Evolutionary conservation across 1,140 invertebrate species (phyloP), one percentile per base, ranked within the genome.

Genomic region (Camponotus vicinus): DNA sequence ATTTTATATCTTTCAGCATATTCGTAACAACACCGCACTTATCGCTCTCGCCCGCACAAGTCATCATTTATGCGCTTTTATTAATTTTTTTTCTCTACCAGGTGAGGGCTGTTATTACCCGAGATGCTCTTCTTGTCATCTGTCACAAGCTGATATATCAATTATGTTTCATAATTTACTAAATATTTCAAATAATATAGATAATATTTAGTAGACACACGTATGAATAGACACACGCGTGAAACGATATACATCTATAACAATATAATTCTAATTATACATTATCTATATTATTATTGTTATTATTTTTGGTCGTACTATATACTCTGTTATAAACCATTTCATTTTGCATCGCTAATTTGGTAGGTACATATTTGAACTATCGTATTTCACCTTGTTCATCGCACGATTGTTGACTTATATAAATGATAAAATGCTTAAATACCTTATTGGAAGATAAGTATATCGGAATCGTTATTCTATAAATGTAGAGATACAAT

Each of bases 1-100:
- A 88, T 66, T 57, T 89, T 87, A 37, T 42, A 45, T 75, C 85
- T 92, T 92, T 90, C 91, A 92, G 91, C 89, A 80, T 78, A 90
- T 59, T 82, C 21, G n/a, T 76, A 87, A 86, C 85, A 13, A 84
- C 79, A 78, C 32, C 64, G 70, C 70, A 83, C 55, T 21, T 91
- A 66, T 82, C 52, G 71, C 85, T 83, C 57, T 83, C 69, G 37
- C 66, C 66, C 52, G 40, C 67, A 73, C 71, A 32, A 83, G 49
- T 69, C 63, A 76, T 52, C 15, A n/a, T 80, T 73, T 63, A 64
- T 42, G 73, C 45, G 78, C 87, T 88, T 90, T 70, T 69, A 88
- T 91, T 83, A 86, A 91, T 66, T 75, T 55, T 90, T 90, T 87
- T 90, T 52, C 40, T 73, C 66, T 71, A 88, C 66, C 91, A 93